Evolutionary conservation across 2,888 invertebrate species (phyloP).

Genomic region (Cataglyphis cursor): DNA sequence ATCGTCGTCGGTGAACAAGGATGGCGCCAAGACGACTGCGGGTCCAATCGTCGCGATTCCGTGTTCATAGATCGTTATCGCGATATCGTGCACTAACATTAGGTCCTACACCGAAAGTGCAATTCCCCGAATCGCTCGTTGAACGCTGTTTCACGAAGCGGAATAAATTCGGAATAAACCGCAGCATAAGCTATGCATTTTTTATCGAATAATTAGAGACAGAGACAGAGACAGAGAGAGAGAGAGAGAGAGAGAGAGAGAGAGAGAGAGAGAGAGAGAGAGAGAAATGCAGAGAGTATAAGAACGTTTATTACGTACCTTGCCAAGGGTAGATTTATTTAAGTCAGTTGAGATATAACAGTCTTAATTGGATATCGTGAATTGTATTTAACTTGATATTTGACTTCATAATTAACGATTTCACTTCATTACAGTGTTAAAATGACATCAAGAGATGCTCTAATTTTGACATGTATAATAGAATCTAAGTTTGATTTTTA

Average conservation of each 20-base stretch:
- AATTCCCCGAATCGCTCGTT: conserved; percentile 9
- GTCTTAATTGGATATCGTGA: conserved; percentile 24
- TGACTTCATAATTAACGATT: conserved; percentile 13
- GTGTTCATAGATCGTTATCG: conserved; percentile 51
- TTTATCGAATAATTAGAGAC: neutral
- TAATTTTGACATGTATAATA: neutral
- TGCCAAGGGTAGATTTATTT: conserved; percentile 16
- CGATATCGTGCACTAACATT: conserved; percentile 21
- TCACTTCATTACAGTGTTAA: neutral
- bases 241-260: too few relatives aligned
- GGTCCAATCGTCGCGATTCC: conserved; percentile 23
- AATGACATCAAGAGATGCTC: neutral
- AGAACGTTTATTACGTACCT: conserved; percentile 27
- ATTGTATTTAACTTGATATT: conserved; percentile 15
- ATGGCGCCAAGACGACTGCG: conserved; percentile 9
- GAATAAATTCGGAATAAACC: conserved; percentile 61
- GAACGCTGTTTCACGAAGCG: conserved; percentile 26
- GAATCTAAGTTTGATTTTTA: neutral
- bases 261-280: too few relatives aligned
- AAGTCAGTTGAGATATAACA: conserved; percentile 3
- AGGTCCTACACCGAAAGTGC: conserved; percentile 1
- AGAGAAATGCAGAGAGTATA: neutral
- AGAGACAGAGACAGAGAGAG: too few relatives aligned
- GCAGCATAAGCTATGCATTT: conserved; percentile 52
- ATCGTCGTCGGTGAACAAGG: conserved; percentile 49